phyloP scores from a whole-genome alignment of 2,888 invertebrate genomes.

The Sipha maydis region DNA sequence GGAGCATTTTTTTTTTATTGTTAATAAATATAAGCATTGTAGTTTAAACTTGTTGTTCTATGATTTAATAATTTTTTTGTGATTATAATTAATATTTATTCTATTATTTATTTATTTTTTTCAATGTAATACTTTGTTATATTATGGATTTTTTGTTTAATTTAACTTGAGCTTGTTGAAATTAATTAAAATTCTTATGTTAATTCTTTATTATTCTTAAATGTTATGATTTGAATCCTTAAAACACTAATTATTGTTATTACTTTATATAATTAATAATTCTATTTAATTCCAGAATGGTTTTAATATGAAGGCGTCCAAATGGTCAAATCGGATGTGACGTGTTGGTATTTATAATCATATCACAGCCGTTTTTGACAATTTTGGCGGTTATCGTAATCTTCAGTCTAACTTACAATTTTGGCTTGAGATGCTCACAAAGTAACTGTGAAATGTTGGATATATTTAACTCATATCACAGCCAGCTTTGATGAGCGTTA shows the following conservation, averaged over 20 bases:
- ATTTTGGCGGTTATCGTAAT: conserved; percentile 74
- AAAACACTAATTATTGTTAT: background rate
- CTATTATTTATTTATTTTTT: too few relatives aligned
- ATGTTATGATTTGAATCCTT: too few relatives aligned
- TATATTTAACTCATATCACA: conserved; percentile 83
- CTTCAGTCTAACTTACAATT: conserved; percentile 30
- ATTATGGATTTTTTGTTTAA: too few relatives aligned
- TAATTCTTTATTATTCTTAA: too few relatives aligned
- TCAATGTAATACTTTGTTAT: too few relatives aligned
- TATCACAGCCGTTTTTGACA: conserved; percentile 97
- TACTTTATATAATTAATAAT: background rate
- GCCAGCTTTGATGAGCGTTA: conserved; percentile 97
- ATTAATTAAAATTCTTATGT: too few relatives aligned
- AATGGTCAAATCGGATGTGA: conserved; percentile 76
- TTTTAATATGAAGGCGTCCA: conserved; percentile 49
- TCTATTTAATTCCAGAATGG: background rate
- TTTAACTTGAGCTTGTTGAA: too few relatives aligned
- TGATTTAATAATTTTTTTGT: too few relatives aligned
- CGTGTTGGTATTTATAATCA: conserved; percentile 73
- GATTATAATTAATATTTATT: too few relatives aligned
- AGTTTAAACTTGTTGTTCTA: too few relatives aligned
- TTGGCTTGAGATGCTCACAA: conserved; percentile 69
- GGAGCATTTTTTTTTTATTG: too few relatives aligned
- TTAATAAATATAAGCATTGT: too few relatives aligned
- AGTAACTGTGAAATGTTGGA: conserved; percentile 86